Conservation (phyloP, 1,140 invertebrate species). For the Daktulosphaira vitifoliae region DNA sequence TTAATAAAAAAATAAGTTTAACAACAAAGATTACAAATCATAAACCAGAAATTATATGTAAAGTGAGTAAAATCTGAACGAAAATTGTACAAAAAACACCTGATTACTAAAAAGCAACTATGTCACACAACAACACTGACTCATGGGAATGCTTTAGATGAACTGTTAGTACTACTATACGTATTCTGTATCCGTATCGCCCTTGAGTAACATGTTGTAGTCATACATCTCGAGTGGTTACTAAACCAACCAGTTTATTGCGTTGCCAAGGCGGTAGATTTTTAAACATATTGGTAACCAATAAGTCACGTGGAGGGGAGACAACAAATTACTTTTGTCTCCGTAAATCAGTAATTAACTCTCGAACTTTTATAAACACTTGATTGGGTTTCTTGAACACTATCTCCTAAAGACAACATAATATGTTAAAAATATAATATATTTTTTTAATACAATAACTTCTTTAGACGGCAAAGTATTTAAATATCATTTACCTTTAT, state of each 20-base stretch:
- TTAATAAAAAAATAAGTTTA: too few species aligned
- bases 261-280: background rate
- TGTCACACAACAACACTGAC: background rate
- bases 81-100: too few species aligned
- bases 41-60: too few species aligned
- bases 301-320: background rate
- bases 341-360: slow-evolving; percentile 11
- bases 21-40: too few species aligned
- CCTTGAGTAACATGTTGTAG: slow-evolving; percentile 8
- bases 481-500: slow-evolving; percentile 1
- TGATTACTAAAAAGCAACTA: too few species aligned
- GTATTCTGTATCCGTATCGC: background rate
- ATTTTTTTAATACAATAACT: too few species aligned
- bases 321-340: background rate
- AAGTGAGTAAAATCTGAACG: too few species aligned
- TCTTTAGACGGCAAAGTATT: too few species aligned
- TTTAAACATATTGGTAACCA: slow-evolving; percentile 11
- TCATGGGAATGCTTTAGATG: background rate
- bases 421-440: too few species aligned
- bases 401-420: background rate
- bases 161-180: background rate
- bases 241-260: slow-evolving; percentile 20
- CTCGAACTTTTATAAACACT: background rate
- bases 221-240: slow-evolving; percentile 16
- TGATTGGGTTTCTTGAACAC: background rate